Evolutionary conservation across 2,888 invertebrate genomes (phyloP).

Genomic region (Phoenoteleia sp.): DNA sequence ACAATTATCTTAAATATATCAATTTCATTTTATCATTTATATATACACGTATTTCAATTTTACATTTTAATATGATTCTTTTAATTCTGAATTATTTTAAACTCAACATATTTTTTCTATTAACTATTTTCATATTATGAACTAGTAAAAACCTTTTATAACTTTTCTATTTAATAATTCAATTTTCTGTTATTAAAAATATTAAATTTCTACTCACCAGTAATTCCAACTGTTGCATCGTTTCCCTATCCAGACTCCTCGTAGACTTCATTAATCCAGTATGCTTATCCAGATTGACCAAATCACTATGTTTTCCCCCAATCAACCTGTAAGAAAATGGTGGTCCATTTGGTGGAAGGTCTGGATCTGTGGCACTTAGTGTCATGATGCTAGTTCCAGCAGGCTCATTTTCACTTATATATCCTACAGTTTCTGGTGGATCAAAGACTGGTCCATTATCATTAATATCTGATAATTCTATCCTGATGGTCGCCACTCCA

Average conservation of each 20-base stretch:
- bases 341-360: conserved; percentile 96
- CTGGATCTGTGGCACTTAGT: conserved; percentile 95
- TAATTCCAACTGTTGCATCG: conserved; percentile 91
- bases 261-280: conserved; percentile 94
- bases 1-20: too few relatives aligned
- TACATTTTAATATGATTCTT: too few relatives aligned
- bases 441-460: conserved; percentile 97
- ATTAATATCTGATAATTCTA: conserved; percentile 95
- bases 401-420: conserved; percentile 95
- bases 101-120: too few relatives aligned
- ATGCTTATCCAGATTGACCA: conserved; percentile 92
- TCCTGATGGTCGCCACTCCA: conserved; percentile 94
- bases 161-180: not conserved
- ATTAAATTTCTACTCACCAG: too few relatives aligned
- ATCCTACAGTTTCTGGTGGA: conserved; percentile 90
- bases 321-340: conserved; percentile 94
- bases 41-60: too few relatives aligned
- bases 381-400: conserved; percentile 94
- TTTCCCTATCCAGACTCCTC: conserved; percentile 93
- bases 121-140: too few relatives aligned
- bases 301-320: conserved; percentile 92
- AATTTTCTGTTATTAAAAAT: not conserved
- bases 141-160: too few relatives aligned
- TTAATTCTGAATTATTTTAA: too few relatives aligned
- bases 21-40: too few relatives aligned